Evolutionary conservation across 2,113 vertebrate species (phyloP), one percentile per base, ranked within the genome.

Genomic region (Puma concolor): DNA sequence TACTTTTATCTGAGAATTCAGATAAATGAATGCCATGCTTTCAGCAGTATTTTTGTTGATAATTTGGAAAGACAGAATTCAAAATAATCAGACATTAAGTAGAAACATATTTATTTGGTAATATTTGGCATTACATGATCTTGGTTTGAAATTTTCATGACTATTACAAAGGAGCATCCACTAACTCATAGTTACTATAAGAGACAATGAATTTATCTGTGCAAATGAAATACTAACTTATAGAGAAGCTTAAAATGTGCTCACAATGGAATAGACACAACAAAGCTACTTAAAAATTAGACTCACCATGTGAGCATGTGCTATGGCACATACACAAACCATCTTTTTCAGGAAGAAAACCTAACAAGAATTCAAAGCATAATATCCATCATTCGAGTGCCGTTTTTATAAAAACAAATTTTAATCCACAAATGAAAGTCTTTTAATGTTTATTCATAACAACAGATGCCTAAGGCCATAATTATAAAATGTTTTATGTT

Each of bases 141-240:
- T 95, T 88, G 48, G 77, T 93, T 98, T 98, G 85, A 85, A 88
- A 92, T 97, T 98, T 84, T 98, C 71, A 77, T 93, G 11, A 92
- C 74, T 92, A 93, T 95, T 95, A 94, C 72, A 98, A 93, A 98
- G 97, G 90, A 29, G 50, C 66, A 92, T 72, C 63, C 36, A 84
- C 57, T 95, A 85, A 86, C 50, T 93, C 41, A 71, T 67, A 33
- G 19, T 96, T 95, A 97, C 84, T 80, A 3, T 96, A 92, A 97
- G 96, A 97, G 54, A 86, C 48, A 91, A 52, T 91, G 11, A 72
- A n/a, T 95, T 97, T 36, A 52, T 13, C 63, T 85, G 96, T 88
- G 79, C 48, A 95, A 97, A 91, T 97, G 95, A 96, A 93, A 91
- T 95, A 82, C 77, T 95, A 54, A 27, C 94, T 96, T 98, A 76